Base-by-base conservation (phyloP, 2,888 invertebrate species). In the Biston stratarius region DNA sequence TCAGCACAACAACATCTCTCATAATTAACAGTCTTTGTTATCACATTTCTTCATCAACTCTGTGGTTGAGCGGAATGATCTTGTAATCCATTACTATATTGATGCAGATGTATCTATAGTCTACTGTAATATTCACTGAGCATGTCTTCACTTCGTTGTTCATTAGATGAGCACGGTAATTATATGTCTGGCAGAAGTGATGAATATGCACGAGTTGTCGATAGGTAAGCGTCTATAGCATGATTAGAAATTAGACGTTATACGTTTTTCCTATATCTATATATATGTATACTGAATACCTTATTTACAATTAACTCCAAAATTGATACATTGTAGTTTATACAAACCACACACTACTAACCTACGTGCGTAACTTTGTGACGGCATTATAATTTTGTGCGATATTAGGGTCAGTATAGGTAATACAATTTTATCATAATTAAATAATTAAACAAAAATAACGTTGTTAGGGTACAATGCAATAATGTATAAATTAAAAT, bases 61-160 rank as follows among this genome's bases (percentile, higher is more conserved):
- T 24, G 42, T 86, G 86, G 84, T 81, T 84, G 81, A 52, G 52
- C 52, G 75, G 77, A 82, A 82, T 83, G 82, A 76, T 76, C 71
- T 78, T 65, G 64, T 77, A 70, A 77, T 74, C 77, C 72, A 72
- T 72, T 62, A 66, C 52, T 67, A 61, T 71, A 67, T 70, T 40
- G 58, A 63, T 68, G 72, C 75, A 75, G 74, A 76, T 80, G 71
- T 77, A 76, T 24, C 70, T 77, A 78, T 77, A 75, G 77, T 82
- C n/a, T 57, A 34, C 58, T 24, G 5, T 53, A 51, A 51, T 78
- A 74, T 77, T 83, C 79, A 84, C 79, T 84, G 64, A 82, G 91
- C 92, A 91, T 92, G 91, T 81, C 76, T 76, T 84, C 85, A 86
- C 80, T 81, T 85, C 82, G 76, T 74, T 82, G 79, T 82, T 79